Base-by-base conservation (phyloP, 2,797 vertebrate genomes). In the Phoebastria nigripes region DNA sequence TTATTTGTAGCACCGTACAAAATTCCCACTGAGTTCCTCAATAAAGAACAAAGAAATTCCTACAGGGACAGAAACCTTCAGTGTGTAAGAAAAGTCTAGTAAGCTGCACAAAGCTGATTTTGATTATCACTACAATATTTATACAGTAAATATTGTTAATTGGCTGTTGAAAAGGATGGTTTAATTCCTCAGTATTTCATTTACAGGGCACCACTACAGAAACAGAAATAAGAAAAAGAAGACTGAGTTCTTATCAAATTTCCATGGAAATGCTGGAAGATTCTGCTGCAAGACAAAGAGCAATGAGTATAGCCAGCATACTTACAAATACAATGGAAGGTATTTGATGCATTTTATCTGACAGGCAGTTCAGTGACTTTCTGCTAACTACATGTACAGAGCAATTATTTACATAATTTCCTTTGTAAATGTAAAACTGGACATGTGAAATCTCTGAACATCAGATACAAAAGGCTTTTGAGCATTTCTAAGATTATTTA, bases 271-370 rank as follows among this genome's bases (percentile, higher is more conserved):
- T 98, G 96, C 97, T 99, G 33, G 98, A 99, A 42, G 98, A 98
- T 82, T 98, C 98, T 52, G 98, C 97, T 74, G 97, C 97, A 92
- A 98, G 99, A 92, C 98, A 99, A 94, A 98, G 99, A 98, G 98
- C 98, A 88, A 96, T 98, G 95, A 99, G 99, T 95, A 98, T 99
- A 95, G 98, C 98, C 74, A 99, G 99, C 96, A 99, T 99, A 94
- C 98, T 99, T 87, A 99, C 99, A 79, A 99, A 99, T 96, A 99
- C 99, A 83, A 98, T 99, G 98, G 99, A 99, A 97, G 99, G 99
- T 99, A 97, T 92, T 96, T 66, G 29, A 52, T 65, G 14, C 21
- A 42, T 90, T 93, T 84, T 69, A 35, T 82, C 73, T 95, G 73
- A 78, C n/a, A 76, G 33, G 41, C 51, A 80, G 26, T 63, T 67